Evolutionary conservation across 2,888 invertebrate species (phyloP).

Genomic region (Carterocephalus palaemon): DNA sequence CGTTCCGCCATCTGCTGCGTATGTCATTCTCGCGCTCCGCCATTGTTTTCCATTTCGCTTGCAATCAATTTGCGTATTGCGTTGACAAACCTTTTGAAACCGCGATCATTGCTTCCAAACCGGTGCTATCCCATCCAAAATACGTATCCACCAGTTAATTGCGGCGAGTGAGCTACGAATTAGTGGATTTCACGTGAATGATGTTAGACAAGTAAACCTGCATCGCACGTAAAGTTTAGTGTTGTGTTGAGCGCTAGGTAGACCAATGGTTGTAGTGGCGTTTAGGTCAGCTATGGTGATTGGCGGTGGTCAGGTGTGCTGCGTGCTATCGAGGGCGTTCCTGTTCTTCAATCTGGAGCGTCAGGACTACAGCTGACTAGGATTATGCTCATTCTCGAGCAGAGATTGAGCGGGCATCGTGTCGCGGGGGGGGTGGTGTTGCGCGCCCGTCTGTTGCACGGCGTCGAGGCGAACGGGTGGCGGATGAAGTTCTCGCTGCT

Average conservation of each 20-base stretch:
- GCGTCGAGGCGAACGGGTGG: slow-evolving; percentile 68
- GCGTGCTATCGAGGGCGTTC: slow-evolving; percentile 65
- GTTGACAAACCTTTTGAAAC: slow-evolving; percentile 39
- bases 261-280: slow-evolving; percentile 70
- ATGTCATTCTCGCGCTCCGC: slow-evolving; percentile 31
- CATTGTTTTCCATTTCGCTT: slow-evolving; percentile 39
- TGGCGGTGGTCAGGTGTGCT: slow-evolving; percentile 53
- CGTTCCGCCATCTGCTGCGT: slow-evolving; percentile 44
- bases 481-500: slow-evolving; percentile 68
- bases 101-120: slow-evolving; percentile 38
- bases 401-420: slow-evolving; percentile 67
- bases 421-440: slow-evolving; percentile 60
- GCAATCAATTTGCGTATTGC: slow-evolving; percentile 44
- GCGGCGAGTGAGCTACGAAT: neutral
- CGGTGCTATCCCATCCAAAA: slow-evolving; percentile 41
- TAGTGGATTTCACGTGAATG: slow-evolving; percentile 40
- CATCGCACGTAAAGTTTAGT: slow-evolving; percentile 32
- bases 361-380: slow-evolving; percentile 76
- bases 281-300: slow-evolving; percentile 68
- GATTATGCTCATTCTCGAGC: slow-evolving; percentile 75
- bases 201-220: slow-evolving; percentile 72
- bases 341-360: slow-evolving; percentile 71
- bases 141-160: slow-evolving; percentile 19
- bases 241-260: slow-evolving; percentile 38
- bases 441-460: slow-evolving; percentile 62